These are phyloP conservation scores for Manis javanica DNA, from an alignment of 2,797 vertebrate genomes.

Conservation along the genomic window DNA sequence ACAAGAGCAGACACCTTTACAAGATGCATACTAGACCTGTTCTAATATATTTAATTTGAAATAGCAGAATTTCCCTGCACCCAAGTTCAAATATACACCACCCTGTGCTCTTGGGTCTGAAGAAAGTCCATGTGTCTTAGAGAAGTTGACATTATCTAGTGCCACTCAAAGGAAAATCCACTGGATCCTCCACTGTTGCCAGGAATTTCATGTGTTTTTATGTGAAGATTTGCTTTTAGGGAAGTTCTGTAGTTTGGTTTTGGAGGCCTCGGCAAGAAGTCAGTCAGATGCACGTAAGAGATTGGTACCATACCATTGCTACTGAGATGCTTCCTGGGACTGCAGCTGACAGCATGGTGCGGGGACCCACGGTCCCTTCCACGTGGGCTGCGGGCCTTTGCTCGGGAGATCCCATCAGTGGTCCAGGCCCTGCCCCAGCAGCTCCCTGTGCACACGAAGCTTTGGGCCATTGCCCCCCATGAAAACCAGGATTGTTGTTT, in stretches of 20 bases:
- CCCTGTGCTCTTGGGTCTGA: neutral
- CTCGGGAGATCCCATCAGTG: neutral
- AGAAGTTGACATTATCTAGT: neutral
- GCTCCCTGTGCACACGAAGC: neutral
- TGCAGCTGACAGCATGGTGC: no score
- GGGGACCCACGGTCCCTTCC: neutral
- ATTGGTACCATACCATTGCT: neutral
- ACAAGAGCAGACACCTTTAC: neutral
- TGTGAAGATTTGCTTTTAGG: neutral
- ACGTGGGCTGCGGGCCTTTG: neutral
- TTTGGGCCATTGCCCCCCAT: neutral
- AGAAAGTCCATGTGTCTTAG: neutral
- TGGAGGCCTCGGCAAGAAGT: neutral
- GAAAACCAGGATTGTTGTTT: neutral
- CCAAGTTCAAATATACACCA: neutral
- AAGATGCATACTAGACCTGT: neutral
- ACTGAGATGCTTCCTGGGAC: neutral
- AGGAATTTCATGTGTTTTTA: neutral
- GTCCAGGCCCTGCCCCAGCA: neutral
- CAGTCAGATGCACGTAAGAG: accelerated
- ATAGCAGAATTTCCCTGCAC: neutral
- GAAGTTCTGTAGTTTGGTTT: neutral
- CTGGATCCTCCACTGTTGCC: neutral
- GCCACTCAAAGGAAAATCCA: neutral
- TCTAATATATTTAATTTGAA: neutral